Percentiles rank a stretch among this genome's conserved stretches.
Conservation (phyloP, 2,113 vertebrate species). For the Turdus rufiventris region DNA sequence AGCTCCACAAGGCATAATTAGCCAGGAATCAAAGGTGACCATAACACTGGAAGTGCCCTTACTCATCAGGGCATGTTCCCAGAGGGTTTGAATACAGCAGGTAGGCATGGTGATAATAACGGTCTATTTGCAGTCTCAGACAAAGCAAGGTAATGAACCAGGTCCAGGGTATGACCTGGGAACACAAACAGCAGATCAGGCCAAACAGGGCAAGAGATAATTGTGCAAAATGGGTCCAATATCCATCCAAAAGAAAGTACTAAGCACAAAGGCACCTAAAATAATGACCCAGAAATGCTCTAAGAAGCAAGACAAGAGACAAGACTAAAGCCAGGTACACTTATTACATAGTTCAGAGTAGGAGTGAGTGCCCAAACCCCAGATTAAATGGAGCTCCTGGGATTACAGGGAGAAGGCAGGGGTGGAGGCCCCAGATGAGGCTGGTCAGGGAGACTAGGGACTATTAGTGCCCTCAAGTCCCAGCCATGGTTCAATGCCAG, state of each 20-base stretch:
- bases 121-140: neutral
- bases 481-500: neutral
- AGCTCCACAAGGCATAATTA: neutral
- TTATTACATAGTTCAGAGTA: neutral
- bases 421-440: neutral
- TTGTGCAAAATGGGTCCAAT: neutral
- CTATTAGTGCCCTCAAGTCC: neutral
- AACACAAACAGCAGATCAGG: neutral
- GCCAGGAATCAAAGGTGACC: neutral
- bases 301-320: neutral
- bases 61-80: neutral
- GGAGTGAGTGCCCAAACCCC: fast-evolving
- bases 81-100: fast-evolving
- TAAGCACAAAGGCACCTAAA: neutral
- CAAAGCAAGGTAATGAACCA: neutral
- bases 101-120: neutral
- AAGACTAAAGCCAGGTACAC: fast-evolving
- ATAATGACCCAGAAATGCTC: neutral
- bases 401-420: neutral
- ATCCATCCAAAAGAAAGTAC: neutral
- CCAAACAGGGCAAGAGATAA: neutral
- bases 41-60: neutral
- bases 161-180: neutral
- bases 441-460: neutral
- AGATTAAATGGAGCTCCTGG: neutral